phyloP scores from a whole-genome alignment of 2,113 vertebrate species.

The Zapornia atra region DNA sequence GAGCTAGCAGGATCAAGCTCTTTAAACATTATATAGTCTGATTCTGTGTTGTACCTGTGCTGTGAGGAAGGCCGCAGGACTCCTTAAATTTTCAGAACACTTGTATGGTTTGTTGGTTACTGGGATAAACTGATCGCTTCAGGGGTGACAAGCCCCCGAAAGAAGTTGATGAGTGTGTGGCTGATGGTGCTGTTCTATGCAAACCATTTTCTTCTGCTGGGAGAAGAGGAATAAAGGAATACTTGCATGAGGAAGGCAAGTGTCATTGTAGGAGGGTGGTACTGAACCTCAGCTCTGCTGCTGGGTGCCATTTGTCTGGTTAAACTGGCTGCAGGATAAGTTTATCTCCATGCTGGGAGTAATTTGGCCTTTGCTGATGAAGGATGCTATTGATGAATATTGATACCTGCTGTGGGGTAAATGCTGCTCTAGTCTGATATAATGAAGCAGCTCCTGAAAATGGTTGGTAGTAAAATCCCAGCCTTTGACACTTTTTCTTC shows the following conservation, averaged over 20 bases:
- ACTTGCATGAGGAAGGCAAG: not conserved
- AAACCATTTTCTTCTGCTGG: not conserved
- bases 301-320: not conserved
- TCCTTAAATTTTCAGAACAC: not conserved
- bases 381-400: conserved; percentile 2
- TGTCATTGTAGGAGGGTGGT: not conserved
- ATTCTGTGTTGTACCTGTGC: not conserved
- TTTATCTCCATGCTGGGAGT: not conserved
- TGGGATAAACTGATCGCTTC: not conserved
- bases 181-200: not conserved
- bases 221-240: not conserved
- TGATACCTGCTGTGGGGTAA: not conserved
- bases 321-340: not conserved
- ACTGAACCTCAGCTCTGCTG: not conserved
- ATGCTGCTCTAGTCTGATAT: not conserved
- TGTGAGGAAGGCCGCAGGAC: not conserved
- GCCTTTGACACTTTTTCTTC: not conserved
- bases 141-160: not conserved
- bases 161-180: not conserved
- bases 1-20: not conserved
- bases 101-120: not conserved
- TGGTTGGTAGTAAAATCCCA: not conserved
- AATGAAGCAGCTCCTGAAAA: not conserved
- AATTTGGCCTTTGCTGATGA: not conserved
- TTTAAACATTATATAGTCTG: not conserved